phyloP scores from a whole-genome alignment of 2,797 vertebrate genomes.

The Platalea minor region DNA sequence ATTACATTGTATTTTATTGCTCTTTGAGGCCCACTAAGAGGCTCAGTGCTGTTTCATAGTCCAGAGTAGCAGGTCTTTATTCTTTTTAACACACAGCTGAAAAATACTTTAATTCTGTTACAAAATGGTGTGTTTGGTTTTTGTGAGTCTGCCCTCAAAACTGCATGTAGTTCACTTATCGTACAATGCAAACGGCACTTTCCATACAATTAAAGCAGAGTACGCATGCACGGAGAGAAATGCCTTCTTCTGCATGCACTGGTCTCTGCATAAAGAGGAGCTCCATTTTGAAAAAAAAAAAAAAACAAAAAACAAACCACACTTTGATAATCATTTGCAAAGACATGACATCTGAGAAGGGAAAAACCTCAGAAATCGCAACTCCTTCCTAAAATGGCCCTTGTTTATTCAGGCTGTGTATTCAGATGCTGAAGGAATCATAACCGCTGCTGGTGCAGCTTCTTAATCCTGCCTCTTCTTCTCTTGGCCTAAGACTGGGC shows the following conservation, averaged over 20 bases:
- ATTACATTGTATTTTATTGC: constrained; percentile 54
- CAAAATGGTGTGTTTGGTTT: background rate
- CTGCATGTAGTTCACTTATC: background rate
- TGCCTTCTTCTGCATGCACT: background rate
- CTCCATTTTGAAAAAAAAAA: background rate
- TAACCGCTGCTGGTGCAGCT: background rate
- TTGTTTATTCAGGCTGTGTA: background rate
- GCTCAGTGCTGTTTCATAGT: constrained; percentile 2
- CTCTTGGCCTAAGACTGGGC: background rate
- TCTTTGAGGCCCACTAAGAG: constrained; percentile 39
- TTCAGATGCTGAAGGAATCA: background rate
- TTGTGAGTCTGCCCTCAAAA: background rate
- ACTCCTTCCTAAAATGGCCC: background rate
- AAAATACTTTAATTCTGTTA: constrained; percentile 20
- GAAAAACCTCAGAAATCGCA: background rate
- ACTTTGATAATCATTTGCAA: background rate
- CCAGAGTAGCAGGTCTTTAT: constrained; percentile 14
- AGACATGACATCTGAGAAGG: background rate
- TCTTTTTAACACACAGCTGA: constrained; percentile 19
- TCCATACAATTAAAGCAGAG: background rate
- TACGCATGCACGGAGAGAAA: background rate
- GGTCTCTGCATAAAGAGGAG: background rate
- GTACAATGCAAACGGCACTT: background rate
- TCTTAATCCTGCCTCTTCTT: background rate
- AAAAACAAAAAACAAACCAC: background rate